Percentiles rank a stretch among this genome's conserved stretches.
phyloP scores from a whole-genome alignment of 2,113 vertebrate genomes.

The Hipposideros armiger region DNA sequence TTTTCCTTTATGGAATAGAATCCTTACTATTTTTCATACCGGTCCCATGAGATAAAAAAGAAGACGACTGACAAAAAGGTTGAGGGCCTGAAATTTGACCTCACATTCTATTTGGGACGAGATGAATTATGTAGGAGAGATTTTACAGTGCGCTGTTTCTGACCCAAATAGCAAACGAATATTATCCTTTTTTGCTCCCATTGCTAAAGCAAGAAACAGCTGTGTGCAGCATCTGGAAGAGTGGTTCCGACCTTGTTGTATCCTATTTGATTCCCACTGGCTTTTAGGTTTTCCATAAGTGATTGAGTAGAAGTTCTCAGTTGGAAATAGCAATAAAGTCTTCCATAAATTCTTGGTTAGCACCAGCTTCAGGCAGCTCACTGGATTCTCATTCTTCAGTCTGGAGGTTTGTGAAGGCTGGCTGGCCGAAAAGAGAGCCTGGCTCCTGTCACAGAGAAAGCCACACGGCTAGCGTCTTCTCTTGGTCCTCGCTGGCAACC shows the following conservation, averaged over 20 bases:
- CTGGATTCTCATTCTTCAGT: neutral
- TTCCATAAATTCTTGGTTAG: conserved; percentile 83
- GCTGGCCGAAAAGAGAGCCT: neutral
- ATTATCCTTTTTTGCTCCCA: conserved; percentile 16
- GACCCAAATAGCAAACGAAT: conserved; percentile 7
- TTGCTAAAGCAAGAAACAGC: conserved; percentile 83
- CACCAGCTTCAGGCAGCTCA: conserved; percentile 29
- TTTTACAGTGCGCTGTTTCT: conserved; percentile 40
- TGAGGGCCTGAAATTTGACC: conserved; percentile 80
- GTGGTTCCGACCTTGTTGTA: conserved; percentile 85
- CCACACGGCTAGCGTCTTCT: accelerated
- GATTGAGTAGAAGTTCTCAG: conserved; percentile 87
- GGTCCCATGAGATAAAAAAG: conserved; percentile 69
- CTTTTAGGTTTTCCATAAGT: conserved; percentile 89
- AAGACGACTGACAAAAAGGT: conserved; percentile 77
- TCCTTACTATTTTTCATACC: conserved; percentile 83
- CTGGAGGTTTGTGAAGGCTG: neutral
- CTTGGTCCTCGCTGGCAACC: neutral
- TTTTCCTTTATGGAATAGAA: conserved; percentile 81
- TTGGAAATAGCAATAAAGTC: conserved; percentile 84
- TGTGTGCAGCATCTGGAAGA: conserved; percentile 87
- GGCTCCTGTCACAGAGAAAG: neutral
- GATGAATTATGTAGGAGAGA: conserved; percentile 55
- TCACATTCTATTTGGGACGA: conserved; percentile 8
- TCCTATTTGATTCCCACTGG: conserved; percentile 86